Percentiles rank a stretch among this genome's conserved stretches.
These are phyloP conservation scores for Loxodonta africana DNA, from an alignment of 2,113 vertebrate genomes.

Conservation along the genomic window DNA sequence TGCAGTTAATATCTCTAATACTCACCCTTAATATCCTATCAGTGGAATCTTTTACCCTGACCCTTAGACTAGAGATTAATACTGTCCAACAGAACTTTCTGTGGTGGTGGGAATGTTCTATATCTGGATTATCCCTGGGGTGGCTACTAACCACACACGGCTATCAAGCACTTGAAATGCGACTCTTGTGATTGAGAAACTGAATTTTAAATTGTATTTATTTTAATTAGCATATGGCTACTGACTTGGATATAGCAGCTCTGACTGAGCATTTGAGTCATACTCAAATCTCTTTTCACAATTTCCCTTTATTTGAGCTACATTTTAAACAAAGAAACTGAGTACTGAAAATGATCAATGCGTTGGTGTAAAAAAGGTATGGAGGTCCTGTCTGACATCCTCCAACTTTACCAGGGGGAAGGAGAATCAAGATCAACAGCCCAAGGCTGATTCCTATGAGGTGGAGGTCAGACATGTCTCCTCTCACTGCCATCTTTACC, in stretches of 20 bases:
- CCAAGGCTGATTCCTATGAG: too few relatives aligned
- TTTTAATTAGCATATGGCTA: slow-evolving; percentile 19
- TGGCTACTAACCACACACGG: background rate
- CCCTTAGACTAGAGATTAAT: background rate
- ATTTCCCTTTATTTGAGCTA: slow-evolving; percentile 20
- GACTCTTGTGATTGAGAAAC: background rate
- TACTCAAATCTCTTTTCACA: background rate
- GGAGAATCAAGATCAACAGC: too few relatives aligned
- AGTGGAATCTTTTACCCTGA: background rate
- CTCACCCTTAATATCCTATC: background rate
- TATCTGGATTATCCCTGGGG: background rate
- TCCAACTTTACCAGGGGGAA: too few relatives aligned
- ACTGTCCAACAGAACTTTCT: background rate
- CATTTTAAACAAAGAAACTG: slow-evolving; percentile 12
- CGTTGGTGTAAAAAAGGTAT: too few relatives aligned
- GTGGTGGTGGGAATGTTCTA: background rate
- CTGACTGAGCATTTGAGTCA: background rate
- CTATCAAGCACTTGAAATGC: background rate
- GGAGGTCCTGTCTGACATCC: too few relatives aligned
- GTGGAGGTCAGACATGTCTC: too few relatives aligned
- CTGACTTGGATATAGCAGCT: background rate
- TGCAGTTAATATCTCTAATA: background rate
- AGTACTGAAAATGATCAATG: background rate
- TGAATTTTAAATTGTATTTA: slow-evolving; percentile 25
- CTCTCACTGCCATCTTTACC: too few relatives aligned